Conservation (phyloP, 2,888 invertebrate species). For the Brachyopa scutellaris region DNA sequence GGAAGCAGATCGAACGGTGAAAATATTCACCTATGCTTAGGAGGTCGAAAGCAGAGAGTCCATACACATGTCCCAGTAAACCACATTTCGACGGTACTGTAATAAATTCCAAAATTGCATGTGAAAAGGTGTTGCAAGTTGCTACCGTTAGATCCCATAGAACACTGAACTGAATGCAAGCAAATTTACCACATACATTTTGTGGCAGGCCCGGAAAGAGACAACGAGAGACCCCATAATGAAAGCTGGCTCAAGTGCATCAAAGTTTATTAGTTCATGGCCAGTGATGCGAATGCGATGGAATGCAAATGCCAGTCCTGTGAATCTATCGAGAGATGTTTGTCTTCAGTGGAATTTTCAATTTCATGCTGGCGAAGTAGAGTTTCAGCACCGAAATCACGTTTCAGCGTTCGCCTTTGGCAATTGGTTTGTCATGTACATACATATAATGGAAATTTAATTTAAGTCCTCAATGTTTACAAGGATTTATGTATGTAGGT, state of each 20-base stretch:
- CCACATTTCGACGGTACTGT: slow-evolving; percentile 11
- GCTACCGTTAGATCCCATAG: background rate
- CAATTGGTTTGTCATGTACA: slow-evolving; percentile 37
- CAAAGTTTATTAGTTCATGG: slow-evolving; percentile 60
- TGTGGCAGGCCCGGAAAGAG: background rate
- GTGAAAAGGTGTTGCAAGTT: background rate
- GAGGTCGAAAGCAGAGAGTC: too few relatives aligned
- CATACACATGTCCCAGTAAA: background rate
- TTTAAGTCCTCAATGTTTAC: background rate
- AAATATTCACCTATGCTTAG: too few relatives aligned
- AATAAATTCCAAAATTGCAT: slow-evolving; percentile 37
- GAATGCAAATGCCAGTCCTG: slow-evolving; percentile 35
- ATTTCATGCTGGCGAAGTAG: slow-evolving; percentile 25
- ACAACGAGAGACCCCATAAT: slow-evolving; percentile 21
- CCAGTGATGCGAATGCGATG: slow-evolving; percentile 17
- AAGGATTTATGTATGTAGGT: background rate
- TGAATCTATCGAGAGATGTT: slow-evolving; percentile 24
- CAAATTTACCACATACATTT: slow-evolving; percentile 25
- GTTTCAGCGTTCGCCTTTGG: slow-evolving; percentile 43
- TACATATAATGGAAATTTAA: slow-evolving; percentile 13
- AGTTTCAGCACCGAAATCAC: slow-evolving; percentile 47
- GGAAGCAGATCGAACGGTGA: slow-evolving; percentile 48
- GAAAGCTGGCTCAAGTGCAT: slow-evolving; percentile 48
- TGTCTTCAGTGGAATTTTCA: slow-evolving; percentile 32
- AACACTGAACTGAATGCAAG: slow-evolving; percentile 7